These are phyloP conservation scores for Enhydra lutris DNA, from an alignment of 2,113 vertebrate genomes.

Conservation along the genomic window DNA sequence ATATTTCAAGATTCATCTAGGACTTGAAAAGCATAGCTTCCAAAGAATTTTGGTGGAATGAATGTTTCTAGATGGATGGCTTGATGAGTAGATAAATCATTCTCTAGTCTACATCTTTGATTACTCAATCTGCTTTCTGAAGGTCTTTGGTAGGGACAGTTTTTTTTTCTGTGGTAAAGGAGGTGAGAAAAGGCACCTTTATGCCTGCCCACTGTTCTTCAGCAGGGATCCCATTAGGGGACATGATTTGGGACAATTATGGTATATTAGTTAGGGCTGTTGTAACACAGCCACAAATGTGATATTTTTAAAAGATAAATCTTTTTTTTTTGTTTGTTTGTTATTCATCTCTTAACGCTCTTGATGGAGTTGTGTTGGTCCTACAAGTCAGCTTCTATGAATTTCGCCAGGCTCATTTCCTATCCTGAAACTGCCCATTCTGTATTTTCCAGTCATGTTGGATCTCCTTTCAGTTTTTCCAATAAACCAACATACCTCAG, in stretches of 20 bases:
- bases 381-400: background rate
- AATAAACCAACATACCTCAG: background rate
- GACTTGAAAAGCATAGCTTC: background rate
- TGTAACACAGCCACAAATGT: background rate
- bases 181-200: background rate
- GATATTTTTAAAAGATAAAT: background rate
- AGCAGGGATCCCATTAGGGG: background rate
- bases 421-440: background rate
- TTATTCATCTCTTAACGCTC: background rate
- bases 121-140: background rate
- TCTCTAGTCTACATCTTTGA: background rate
- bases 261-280: background rate
- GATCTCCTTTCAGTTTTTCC: background rate
- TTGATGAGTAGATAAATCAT: background rate
- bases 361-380: background rate
- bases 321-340: background rate
- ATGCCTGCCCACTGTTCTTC: background rate
- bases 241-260: background rate
- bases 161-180: fast-evolving
- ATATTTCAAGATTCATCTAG: background rate
- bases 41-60: background rate
- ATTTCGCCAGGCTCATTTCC: background rate
- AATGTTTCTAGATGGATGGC: background rate
- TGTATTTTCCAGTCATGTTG: background rate
- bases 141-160: background rate